These are phyloP conservation scores for Odontocerum albicorne DNA, from an alignment of 2,888 invertebrate genomes.

Conservation along the genomic window DNA sequence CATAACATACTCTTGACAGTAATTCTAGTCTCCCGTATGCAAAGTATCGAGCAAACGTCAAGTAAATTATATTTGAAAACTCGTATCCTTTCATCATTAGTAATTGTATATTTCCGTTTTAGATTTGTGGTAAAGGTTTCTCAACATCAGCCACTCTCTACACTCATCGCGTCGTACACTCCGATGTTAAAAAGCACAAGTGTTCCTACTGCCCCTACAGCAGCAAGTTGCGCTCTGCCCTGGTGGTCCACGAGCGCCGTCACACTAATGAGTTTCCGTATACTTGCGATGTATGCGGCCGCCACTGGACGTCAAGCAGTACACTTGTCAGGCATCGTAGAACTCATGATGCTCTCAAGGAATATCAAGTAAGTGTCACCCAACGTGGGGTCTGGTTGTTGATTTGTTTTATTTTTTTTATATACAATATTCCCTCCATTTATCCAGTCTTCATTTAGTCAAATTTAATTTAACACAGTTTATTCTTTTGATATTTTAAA, in stretches of 20 bases:
- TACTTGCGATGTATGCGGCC: conserved; percentile 12
- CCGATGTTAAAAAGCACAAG: not conserved
- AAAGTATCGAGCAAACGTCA: too few species aligned
- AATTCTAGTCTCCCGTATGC: too few species aligned
- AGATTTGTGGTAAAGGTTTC: not conserved
- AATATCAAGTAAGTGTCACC: not conserved
- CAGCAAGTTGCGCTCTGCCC: conserved; percentile 3
- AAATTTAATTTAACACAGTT: too few species aligned
- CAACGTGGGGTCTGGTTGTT: not conserved
- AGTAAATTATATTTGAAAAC: too few species aligned
- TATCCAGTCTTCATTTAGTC: too few species aligned
- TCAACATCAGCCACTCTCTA: not conserved
- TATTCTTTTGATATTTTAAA: too few species aligned
- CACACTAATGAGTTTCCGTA: conserved; percentile 15
- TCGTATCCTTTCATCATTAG: too few species aligned
- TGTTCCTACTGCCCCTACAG: conserved; percentile 15
- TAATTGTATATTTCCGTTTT: not conserved
- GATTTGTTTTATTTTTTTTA: not conserved
- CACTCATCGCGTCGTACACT: not conserved
- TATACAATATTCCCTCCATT: not conserved
- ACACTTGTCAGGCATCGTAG: not conserved
- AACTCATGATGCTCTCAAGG: not conserved
- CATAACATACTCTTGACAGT: too few species aligned
- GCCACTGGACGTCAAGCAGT: not conserved
- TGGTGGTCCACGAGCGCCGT: conserved; percentile 9